A percentile compares a stretch with the other conserved stretches of the same genome.
Conservation (phyloP, 2,113 vertebrate genomes). For the Gobius niger region DNA sequence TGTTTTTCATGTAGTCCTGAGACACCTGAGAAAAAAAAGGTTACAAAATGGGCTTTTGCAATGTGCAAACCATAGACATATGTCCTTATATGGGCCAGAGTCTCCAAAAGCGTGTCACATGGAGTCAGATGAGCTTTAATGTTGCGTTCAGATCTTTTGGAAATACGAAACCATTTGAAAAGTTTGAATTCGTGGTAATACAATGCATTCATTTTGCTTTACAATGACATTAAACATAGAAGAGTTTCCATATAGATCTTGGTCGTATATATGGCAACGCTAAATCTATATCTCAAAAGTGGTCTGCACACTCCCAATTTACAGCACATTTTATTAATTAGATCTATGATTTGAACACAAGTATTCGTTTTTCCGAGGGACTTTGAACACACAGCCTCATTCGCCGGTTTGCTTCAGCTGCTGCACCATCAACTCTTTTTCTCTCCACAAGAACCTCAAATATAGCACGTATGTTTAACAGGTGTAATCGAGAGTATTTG, state of each 20-base stretch:
- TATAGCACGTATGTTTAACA: constrained; percentile 11
- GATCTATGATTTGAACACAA: neutral
- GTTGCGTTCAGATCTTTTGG: constrained; percentile 19
- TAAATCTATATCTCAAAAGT: no score
- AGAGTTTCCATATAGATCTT: no score
- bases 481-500: rapidly evolving
- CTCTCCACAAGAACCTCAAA: constrained; percentile 1
- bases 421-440: constrained; percentile 29
- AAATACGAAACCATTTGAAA: neutral
- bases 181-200: neutral
- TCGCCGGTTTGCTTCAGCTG: constrained; percentile 2
- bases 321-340: neutral
- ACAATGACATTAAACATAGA: no score
- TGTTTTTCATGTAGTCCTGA: no score
- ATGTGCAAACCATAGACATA: neutral
- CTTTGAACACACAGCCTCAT: constrained; percentile 32
- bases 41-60: neutral
- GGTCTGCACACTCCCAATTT: no score
- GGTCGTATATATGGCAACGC: no score
- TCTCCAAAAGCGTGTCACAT: constrained; percentile 35
- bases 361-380: constrained; percentile 14
- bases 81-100: constrained; percentile 42
- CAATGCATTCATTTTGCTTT: no score
- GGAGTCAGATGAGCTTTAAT: constrained; percentile 46
- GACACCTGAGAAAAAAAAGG: no score